phyloP scores from a whole-genome alignment of 1,140 invertebrate species.

The Drosophila nasuta region DNA sequence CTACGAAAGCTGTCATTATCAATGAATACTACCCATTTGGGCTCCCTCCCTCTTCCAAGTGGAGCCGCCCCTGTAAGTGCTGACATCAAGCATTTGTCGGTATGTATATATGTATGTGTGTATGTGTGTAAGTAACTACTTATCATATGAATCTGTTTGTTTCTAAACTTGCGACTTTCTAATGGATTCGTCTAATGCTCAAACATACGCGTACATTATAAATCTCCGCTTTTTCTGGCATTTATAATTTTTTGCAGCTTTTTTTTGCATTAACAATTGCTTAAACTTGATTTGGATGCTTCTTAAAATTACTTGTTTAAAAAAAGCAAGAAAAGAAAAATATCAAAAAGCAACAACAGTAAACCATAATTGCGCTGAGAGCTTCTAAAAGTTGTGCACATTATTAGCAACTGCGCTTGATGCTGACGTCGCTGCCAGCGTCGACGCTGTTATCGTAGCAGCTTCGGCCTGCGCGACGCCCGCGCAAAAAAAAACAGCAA shows the following conservation, averaged over 20 bases:
- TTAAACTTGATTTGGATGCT: conserved; percentile 76
- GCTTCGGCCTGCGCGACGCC: conserved; percentile 25
- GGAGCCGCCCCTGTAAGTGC: conserved; percentile 1
- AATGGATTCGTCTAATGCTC: conserved; percentile 42
- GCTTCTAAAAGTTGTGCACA: conserved; percentile 51
- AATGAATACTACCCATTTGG: conserved; percentile 1
- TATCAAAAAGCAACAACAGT: conserved; percentile 19
- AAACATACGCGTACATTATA: conserved; percentile 43
- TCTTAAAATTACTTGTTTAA: conserved; percentile 73
- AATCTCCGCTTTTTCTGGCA: conserved; percentile 56
- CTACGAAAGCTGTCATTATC: not conserved
- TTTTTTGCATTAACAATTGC: conserved; percentile 72
- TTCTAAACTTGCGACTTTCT: conserved; percentile 49
- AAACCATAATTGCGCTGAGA: conserved; percentile 55
- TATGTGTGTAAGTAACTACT: conserved; percentile 27
- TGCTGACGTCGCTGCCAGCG: not conserved
- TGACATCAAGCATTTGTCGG: conserved; percentile 1
- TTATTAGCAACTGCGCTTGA: conserved; percentile 40
- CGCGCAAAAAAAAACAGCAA: conserved; percentile 14
- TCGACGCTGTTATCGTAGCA: conserved; percentile 14
- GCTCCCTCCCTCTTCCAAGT: not conserved
- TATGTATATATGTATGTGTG: not conserved
- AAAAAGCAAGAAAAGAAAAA: conserved; percentile 43
- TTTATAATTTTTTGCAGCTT: conserved; percentile 16
- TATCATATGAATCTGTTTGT: conserved; percentile 48